phyloP scores from a whole-genome alignment of 2,113 vertebrate species.

The Smithornis capensis region DNA sequence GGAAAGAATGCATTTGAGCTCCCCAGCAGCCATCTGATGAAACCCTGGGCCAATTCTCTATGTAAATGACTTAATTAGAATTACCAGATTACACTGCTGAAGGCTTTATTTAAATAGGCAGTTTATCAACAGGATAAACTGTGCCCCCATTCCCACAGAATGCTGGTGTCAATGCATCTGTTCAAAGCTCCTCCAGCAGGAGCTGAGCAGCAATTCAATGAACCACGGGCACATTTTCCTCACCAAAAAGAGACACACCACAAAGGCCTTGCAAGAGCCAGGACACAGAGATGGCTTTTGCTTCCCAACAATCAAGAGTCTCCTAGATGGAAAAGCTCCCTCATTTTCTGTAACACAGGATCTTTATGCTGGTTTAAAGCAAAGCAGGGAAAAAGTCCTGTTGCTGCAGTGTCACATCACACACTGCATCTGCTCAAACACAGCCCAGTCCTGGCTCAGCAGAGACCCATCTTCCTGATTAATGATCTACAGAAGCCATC shows the following conservation, averaged over 20 bases:
- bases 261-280: background rate
- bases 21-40: constrained; percentile 69
- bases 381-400: background rate
- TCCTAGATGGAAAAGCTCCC: background rate
- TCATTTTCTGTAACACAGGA: background rate
- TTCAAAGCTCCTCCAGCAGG: background rate
- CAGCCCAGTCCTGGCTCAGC: background rate
- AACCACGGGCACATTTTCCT: background rate
- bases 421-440: background rate
- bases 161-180: background rate
- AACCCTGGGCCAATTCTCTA: constrained; percentile 68
- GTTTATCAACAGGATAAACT: constrained; percentile 50
- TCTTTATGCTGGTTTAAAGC: background rate
- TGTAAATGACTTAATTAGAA: constrained; percentile 78
- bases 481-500: constrained; percentile 66
- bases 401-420: background rate
- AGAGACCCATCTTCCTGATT: constrained; percentile 41
- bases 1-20: constrained; percentile 72
- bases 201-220: background rate
- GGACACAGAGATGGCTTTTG: background rate
- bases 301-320: background rate
- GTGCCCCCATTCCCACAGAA: constrained; percentile 36
- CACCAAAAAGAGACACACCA: background rate
- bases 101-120: constrained; percentile 71
- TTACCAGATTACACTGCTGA: constrained; percentile 67